phyloP scores from a whole-genome alignment of 2,113 vertebrate species.

The Phainopepla nitens region DNA sequence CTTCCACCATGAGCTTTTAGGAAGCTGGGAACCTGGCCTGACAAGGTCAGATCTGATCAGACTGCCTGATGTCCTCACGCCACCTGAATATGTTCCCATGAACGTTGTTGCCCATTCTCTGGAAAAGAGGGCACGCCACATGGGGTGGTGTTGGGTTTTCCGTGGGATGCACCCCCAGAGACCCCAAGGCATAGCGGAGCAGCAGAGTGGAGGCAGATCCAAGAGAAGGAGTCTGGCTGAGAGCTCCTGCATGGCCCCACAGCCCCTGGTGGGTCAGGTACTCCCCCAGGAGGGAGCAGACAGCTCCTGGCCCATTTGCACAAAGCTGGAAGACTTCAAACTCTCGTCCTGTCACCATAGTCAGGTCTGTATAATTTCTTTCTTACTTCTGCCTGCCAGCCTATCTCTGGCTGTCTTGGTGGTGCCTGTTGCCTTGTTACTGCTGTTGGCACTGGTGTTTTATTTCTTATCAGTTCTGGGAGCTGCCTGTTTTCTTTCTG shows the following conservation, averaged over 20 bases:
- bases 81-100: not conserved
- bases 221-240: too few species aligned
- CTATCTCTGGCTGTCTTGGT: slow-evolving; percentile 54
- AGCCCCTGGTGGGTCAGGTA: not conserved
- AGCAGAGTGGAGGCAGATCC: not conserved
- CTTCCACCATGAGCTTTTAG: not conserved
- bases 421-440: slow-evolving; percentile 50
- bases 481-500: slow-evolving; percentile 42
- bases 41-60: not conserved
- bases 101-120: not conserved
- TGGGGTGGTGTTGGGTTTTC: accelerated
- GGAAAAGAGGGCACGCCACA: accelerated
- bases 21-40: not conserved
- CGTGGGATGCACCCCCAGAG: accelerated
- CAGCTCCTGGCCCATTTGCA: not conserved
- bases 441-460: slow-evolving; percentile 16
- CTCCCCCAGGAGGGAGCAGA: not conserved
- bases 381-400: slow-evolving; percentile 27
- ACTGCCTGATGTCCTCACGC: not conserved
- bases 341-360: not conserved
- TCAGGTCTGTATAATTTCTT: slow-evolving; percentile 33
- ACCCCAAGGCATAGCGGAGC: accelerated
- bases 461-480: slow-evolving; percentile 36
- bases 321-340: slow-evolving; percentile 26
- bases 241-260: accelerated